Evolutionary conservation across 1,140 invertebrate genomes (phyloP), one percentile per base, ranked within the genome.

Genomic region (Luehdorfia chinensis): DNA sequence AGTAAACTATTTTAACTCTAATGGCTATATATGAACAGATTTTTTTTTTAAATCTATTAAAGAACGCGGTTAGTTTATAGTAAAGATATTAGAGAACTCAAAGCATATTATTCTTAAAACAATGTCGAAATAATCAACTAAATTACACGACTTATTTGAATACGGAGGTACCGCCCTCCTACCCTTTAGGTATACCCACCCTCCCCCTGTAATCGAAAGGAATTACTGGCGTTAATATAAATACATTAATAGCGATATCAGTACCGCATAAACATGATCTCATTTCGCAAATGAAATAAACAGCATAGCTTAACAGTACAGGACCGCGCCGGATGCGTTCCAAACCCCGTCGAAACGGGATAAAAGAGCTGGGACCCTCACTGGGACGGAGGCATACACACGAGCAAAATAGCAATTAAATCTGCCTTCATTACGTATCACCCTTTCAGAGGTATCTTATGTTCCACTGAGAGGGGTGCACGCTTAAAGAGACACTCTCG

Each of bases 391-490:
- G 47, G 41, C 55, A 56, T 57, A 64, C 63, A 59, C 62, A 59
- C 69, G 58, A 56, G 59, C 66, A 77, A 75, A 75, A 80, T 70
- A 71, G 66, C 76, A 80, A 80, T 80, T 77, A 80, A 77, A 77
- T 62, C 59, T 59, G 61, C 67, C 64, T 66, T 74, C 72, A 78
- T 78, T 74, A 74, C 68, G 19, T 50, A 55, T 55, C 60, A 70
- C 73, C 68, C 74, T 73, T 69, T 59, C 47, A 52, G 25, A 43
- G 39, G 47, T 53, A 50, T 36, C 32, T 16, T 36, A 31, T 53
- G 53, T 59, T 33, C 63, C 50, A 36, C 48, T 39, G 34, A 65
- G 37, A 30, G 68, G 55, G 54, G 69, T 75, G 71, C 57, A 55
- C 16, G 25, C 31, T 37, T 43, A 50, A 47, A 36, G 21, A 6